A percentile compares a stretch with the other conserved stretches of the same genome.
Conservation (phyloP, 2,797 vertebrate species). For the Gobio occitaniae region DNA sequence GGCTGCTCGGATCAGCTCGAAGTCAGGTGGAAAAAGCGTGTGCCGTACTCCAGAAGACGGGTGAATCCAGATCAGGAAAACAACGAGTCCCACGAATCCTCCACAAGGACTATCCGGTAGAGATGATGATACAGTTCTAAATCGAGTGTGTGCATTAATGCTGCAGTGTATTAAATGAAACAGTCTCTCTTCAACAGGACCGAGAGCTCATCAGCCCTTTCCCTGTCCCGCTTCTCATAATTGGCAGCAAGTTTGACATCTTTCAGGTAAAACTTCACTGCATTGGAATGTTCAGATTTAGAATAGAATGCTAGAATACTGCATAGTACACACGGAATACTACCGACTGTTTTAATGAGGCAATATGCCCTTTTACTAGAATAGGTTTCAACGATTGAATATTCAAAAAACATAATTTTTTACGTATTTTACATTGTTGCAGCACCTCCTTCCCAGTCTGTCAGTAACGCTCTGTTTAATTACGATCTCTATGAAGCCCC, state of each 20-base stretch:
- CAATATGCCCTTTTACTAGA: background rate
- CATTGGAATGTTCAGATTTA: background rate
- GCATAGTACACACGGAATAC: background rate
- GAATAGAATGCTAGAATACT: background rate
- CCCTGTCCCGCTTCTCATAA: conserved; percentile 90
- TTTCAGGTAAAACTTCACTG: conserved; percentile 86
- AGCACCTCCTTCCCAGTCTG: background rate
- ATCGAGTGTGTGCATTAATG: conserved; percentile 26
- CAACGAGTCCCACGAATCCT: conserved; percentile 76
- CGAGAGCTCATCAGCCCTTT: conserved; percentile 92
- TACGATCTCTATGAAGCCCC: background rate
- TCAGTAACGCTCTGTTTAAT: background rate
- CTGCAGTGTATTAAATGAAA: conserved; percentile 5
- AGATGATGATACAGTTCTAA: background rate
- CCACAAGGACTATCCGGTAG: conserved; percentile 90
- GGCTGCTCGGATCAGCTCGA: conserved; percentile 83
- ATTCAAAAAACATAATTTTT: background rate
- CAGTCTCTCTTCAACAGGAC: conserved; percentile 81
- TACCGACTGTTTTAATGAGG: background rate
- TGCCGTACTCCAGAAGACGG: conserved; percentile 75
- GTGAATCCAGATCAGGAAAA: conserved; percentile 77
- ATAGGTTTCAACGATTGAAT: background rate
- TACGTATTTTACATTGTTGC: background rate
- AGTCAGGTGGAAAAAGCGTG: conserved; percentile 82
- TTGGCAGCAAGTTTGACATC: conserved; percentile 95